phyloP scores from a whole-genome alignment of 2,888 invertebrate species.

The Metalampra italica region DNA sequence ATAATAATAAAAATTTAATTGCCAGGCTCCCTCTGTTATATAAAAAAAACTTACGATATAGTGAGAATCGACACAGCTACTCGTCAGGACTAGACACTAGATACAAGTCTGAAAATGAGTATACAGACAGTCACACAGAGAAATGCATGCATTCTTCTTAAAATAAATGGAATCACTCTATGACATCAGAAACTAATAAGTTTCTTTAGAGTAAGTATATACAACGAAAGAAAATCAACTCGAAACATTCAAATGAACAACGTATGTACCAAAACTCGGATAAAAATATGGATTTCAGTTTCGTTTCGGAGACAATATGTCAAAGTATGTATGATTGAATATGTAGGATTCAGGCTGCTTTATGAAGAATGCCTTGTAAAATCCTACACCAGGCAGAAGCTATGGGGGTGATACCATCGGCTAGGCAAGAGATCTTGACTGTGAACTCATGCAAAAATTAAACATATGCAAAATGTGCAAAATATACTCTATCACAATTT shows the following conservation, averaged over 20 bases:
- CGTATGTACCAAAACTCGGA: neutral
- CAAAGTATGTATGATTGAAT: too few relatives aligned
- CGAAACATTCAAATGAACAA: constrained; percentile 13
- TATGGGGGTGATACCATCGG: too few relatives aligned
- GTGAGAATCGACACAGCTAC: constrained; percentile 68
- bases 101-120: constrained; percentile 67
- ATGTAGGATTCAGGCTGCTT: too few relatives aligned
- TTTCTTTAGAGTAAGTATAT: constrained; percentile 56
- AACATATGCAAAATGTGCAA: constrained; percentile 3
- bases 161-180: constrained; percentile 76
- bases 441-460: too few relatives aligned
- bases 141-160: constrained; percentile 77
- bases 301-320: too few relatives aligned
- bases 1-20: constrained; percentile 25
- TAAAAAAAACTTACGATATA: constrained; percentile 56
- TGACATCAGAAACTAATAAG: constrained; percentile 59
- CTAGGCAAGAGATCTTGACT: too few relatives aligned
- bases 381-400: too few relatives aligned
- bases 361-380: too few relatives aligned
- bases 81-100: constrained; percentile 73
- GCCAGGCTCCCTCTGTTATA: constrained; percentile 49
- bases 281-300: too few relatives aligned
- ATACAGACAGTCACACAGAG: constrained; percentile 73
- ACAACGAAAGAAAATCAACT: constrained; percentile 39
- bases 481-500: constrained; percentile 38